Evolutionary conservation across 2,888 invertebrate species (phyloP).

Genomic region (Drosophila meridiana): DNA sequence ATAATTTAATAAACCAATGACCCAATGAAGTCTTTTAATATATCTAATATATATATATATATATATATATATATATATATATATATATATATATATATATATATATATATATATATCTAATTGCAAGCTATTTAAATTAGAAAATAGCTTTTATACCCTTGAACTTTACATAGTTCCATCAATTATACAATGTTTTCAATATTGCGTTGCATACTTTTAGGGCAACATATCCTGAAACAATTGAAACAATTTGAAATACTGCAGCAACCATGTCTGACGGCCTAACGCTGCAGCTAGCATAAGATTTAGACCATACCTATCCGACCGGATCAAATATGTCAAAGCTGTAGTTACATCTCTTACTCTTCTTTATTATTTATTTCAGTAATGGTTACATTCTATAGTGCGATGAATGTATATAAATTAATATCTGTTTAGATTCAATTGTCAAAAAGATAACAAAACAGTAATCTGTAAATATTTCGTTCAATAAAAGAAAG

Average conservation of each 20-base stretch:
- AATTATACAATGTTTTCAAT: background rate
- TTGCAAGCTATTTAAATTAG: background rate
- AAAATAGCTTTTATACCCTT: background rate
- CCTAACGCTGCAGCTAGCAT: too few species aligned
- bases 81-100: too few species aligned
- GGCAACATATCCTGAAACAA: background rate
- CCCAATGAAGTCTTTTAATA: background rate
- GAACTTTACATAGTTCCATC: too few species aligned
- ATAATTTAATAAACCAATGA: background rate
- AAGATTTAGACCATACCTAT: too few species aligned
- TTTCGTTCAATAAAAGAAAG: too few species aligned
- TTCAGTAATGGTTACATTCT: too few species aligned
- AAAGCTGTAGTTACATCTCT: too few species aligned
- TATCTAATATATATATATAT: background rate
- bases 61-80: too few species aligned
- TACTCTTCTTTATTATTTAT: too few species aligned
- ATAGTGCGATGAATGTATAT: too few species aligned
- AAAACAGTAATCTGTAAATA: background rate
- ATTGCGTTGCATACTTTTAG: constrained; percentile 5
- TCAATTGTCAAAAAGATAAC: background rate
- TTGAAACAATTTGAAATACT: background rate
- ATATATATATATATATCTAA: background rate
- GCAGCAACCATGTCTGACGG: background rate
- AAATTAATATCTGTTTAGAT: too few species aligned
- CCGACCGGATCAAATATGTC: too few species aligned